phyloP scores from a whole-genome alignment of 2,797 vertebrate genomes.

The Pempheris klunzingeri region DNA sequence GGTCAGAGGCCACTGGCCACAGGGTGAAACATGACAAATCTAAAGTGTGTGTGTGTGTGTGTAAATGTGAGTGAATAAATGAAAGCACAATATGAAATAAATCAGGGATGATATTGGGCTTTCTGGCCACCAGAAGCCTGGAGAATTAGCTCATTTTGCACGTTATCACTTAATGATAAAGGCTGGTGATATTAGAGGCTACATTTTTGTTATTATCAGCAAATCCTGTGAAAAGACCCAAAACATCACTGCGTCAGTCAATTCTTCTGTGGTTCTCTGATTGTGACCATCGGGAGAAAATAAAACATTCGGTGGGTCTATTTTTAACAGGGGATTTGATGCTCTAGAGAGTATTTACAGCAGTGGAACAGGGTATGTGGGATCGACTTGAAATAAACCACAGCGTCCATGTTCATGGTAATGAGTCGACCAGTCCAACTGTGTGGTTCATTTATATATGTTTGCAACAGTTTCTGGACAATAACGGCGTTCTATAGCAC shows the following conservation, averaged over 20 bases:
- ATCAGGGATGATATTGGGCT: neutral
- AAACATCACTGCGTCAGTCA: neutral
- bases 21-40: neutral
- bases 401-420: neutral
- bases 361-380: neutral
- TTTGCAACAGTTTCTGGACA: neutral
- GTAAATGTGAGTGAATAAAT: conserved; percentile 13
- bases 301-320: neutral
- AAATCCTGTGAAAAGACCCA: conserved; percentile 8
- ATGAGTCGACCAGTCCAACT: neutral
- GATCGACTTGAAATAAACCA: neutral
- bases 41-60: neutral
- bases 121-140: neutral
- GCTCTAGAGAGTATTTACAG: neutral
- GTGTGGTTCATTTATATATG: neutral
- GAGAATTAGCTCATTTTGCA: neutral
- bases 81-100: conserved; percentile 24
- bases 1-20: neutral
- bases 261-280: neutral
- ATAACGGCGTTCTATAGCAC: neutral
- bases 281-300: neutral
- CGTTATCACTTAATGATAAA: neutral
- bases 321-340: neutral
- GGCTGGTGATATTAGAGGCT: neutral
- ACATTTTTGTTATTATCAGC: conserved; percentile 5